These are phyloP conservation scores for Platypus cylindrus DNA, from an alignment of 2,888 invertebrate species.

Conservation along the genomic window DNA sequence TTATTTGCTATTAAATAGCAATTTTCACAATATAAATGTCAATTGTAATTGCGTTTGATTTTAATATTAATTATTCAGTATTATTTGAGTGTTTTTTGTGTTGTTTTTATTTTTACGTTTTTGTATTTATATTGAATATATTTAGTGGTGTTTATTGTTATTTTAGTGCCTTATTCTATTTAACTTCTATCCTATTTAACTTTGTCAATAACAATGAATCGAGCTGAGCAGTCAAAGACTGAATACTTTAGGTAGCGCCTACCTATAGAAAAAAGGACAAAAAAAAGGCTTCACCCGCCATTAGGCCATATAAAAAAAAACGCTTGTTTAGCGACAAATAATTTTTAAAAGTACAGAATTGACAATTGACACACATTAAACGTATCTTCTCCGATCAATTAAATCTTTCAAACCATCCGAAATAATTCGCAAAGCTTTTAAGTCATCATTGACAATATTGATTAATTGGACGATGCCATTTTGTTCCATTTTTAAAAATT, in stretches of 20 bases:
- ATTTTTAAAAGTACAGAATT: conserved; percentile 8
- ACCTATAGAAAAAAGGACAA: too few relatives aligned
- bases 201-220: too few relatives aligned
- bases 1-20: too few relatives aligned
- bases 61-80: conserved; percentile 15
- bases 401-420: conserved; percentile 62
- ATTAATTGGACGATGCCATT: conserved; percentile 78
- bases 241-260: too few relatives aligned
- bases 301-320: too few relatives aligned
- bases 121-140: conserved; percentile 11
- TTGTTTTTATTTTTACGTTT: conserved; percentile 12
- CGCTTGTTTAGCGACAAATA: too few relatives aligned
- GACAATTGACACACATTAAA: too few relatives aligned
- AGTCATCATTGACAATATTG: conserved; percentile 68
- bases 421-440: conserved; percentile 64
- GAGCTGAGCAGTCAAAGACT: too few relatives aligned
- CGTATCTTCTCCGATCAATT: conserved; percentile 27
- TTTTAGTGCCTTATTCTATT: too few relatives aligned
- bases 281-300: too few relatives aligned
- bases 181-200: too few relatives aligned
- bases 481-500: conserved; percentile 78
- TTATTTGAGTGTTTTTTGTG: conserved; percentile 15
- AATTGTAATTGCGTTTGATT: conserved; percentile 20
- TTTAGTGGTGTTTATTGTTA: too few relatives aligned
- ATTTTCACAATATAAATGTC: conserved; percentile 10